Evolutionary conservation across 2,797 vertebrate genomes (phyloP), one percentile per base, ranked within the genome.

Genomic region (Bucorvus abyssinicus): DNA sequence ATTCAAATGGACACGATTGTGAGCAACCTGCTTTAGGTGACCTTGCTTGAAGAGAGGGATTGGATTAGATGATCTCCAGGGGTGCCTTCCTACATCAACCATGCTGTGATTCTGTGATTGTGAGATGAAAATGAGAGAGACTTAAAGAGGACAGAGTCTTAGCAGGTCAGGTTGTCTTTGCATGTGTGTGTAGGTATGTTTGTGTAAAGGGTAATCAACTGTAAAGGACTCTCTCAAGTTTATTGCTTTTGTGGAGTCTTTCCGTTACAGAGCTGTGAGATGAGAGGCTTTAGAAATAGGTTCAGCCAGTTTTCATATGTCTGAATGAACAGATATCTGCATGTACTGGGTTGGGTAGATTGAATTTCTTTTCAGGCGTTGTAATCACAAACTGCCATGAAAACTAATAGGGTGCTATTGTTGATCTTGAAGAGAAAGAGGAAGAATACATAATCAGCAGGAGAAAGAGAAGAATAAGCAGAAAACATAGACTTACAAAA

Each of bases 301-400:
- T 63, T 87, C 42, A 83, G 11, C 10, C 36, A 82, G n/a, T 60
- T 92, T 89, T 90, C 29, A 6, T 45, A 61, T 9, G 8, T 56
- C 49, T 80, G 71, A 89, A 83, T 83, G 49, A 77, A 9, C 18
- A 82, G 36, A 53, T 79, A 82, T 23, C 30, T 80, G 5, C 26
- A 29, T 75, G 14, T 38, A 65, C 17, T 42, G 19, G 15, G 7
- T 36, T 77, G 9, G 5, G 30, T 57, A 93, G 56, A 77, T 18
- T 59, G 34, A 79, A 84, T 87, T 94, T 86, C n/a, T 89, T 87
- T 93, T 90, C 86, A 92, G 59, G 34, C 12, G 32, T 14, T 82
- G 8, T 57, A 87, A 47, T 71, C 32, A 89, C 30, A 89, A 87
- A 55, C 14, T 83, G 55, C 27, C 9, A 18, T 10, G 42, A 77